phyloP scores from a whole-genome alignment of 2,797 vertebrate species.

The Poeciliopsis presidionis region DNA sequence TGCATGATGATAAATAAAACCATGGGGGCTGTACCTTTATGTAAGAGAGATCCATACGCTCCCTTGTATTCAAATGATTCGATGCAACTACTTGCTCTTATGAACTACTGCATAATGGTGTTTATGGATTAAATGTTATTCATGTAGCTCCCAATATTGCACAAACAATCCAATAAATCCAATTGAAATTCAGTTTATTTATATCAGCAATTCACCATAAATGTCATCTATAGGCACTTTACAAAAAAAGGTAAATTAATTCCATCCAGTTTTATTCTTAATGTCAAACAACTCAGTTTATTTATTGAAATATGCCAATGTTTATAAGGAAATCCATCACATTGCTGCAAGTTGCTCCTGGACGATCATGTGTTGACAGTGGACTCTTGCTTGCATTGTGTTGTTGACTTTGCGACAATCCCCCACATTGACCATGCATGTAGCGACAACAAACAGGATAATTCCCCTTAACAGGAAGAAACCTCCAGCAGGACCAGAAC shows the following conservation, averaged over 20 bases:
- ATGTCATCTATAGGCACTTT: background rate
- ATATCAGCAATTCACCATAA: background rate
- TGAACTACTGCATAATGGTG: background rate
- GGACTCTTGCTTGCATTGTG: background rate
- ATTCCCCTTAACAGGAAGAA: background rate
- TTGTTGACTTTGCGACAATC: background rate
- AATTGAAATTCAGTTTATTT: background rate
- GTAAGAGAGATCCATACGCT: constrained; percentile 14
- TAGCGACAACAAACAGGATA: background rate
- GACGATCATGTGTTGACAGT: background rate
- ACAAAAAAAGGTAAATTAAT: background rate
- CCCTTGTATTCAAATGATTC: constrained; percentile 11
- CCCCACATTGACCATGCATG: background rate
- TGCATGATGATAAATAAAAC: constrained; percentile 22
- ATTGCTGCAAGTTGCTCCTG: background rate
- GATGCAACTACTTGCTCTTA: background rate
- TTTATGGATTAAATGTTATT: constrained; percentile 4
- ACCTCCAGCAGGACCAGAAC: background rate
- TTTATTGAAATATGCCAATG: too few relatives aligned
- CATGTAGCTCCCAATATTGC: background rate
- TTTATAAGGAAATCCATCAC: background rate
- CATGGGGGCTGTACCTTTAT: background rate
- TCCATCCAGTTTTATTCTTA: too few relatives aligned
- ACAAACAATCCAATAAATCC: background rate
- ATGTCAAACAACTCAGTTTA: too few relatives aligned